A percentile compares a stretch with the other conserved stretches of the same genome.
Conservation (phyloP, 2,113 vertebrate genomes). For the Symphodus melops region DNA sequence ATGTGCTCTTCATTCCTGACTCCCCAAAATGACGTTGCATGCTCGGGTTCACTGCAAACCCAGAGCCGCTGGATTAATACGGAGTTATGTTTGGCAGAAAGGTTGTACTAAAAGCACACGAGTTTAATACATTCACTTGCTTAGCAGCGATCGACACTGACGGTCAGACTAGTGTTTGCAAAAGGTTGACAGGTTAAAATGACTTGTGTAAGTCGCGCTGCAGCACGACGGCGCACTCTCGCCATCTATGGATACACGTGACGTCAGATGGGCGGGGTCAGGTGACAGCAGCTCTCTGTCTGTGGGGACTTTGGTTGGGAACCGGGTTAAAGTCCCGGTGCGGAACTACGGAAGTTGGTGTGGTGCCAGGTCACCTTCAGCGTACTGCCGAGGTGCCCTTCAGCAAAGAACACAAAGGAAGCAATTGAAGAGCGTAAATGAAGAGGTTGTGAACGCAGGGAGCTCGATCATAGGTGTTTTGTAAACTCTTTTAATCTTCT, state of each 20-base stretch:
- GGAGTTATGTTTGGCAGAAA: not conserved
- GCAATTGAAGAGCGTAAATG: too few relatives aligned
- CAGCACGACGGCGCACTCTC: conserved; percentile 19
- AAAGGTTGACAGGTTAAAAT: conserved; percentile 39
- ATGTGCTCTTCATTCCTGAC: conserved; percentile 62
- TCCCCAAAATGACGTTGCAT: not conserved
- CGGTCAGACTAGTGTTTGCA: not conserved
- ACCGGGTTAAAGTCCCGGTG: too few relatives aligned
- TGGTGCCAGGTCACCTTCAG: too few relatives aligned
- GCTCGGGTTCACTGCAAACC: not conserved
- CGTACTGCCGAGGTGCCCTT: too few relatives aligned
- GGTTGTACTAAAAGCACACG: not conserved
- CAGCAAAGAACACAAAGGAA: too few relatives aligned
- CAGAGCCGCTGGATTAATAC: not conserved
- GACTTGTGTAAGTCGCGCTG: conserved; percentile 28
- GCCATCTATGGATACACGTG: conserved; percentile 49
- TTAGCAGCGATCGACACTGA: not conserved
- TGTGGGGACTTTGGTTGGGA: too few relatives aligned
- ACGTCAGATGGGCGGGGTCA: conserved; percentile 16
- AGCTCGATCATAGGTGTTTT: too few relatives aligned
- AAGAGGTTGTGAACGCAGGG: too few relatives aligned
- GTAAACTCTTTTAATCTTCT: too few relatives aligned
- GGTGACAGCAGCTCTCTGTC: not conserved
- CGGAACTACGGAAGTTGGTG: too few relatives aligned
- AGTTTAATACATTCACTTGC: not conserved